These are phyloP conservation scores for Phalloptychus januarius DNA, from an alignment of 2,797 vertebrate species.

Conservation along the genomic window DNA sequence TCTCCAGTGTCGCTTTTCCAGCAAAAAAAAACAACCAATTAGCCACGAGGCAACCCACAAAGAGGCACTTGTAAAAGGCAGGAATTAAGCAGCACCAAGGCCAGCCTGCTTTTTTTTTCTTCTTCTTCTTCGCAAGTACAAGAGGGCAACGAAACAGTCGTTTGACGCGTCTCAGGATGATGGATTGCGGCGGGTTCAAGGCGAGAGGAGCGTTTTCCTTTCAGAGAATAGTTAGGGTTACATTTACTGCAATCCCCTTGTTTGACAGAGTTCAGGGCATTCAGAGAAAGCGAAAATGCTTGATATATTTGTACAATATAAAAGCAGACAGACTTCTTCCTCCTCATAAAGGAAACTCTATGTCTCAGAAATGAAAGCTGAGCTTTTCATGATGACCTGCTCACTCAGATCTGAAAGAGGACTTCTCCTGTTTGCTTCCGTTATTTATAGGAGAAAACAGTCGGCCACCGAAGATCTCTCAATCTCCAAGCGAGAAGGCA, in stretches of 20 bases:
- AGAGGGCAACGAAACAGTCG: conserved; percentile 44
- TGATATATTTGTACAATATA: not conserved
- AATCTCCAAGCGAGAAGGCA: not conserved
- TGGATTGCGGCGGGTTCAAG: conserved; percentile 52
- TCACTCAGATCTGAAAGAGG: not conserved
- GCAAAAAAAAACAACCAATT: conserved; percentile 24
- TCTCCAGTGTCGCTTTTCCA: conserved; percentile 1
- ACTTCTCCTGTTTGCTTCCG: not conserved
- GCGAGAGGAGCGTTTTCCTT: conserved; percentile 39
- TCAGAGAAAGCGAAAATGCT: not conserved
- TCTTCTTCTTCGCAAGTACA: conserved; percentile 34
- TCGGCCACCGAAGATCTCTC: not conserved
- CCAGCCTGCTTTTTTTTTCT: conserved; percentile 33
- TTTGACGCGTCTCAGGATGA: conserved; percentile 56
- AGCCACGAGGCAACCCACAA: conserved; percentile 10
- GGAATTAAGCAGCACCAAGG: conserved; percentile 5
- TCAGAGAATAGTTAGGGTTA: conserved; percentile 16
- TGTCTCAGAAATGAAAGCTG: not conserved
- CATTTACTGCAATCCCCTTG: not conserved
- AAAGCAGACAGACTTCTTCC: not conserved
- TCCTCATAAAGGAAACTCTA: not conserved
- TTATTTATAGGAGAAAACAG: not conserved
- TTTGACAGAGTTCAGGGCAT: not conserved
- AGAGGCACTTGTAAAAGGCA: conserved; percentile 8
- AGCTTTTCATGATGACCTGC: not conserved